Evolutionary conservation across 2,113 vertebrate genomes (phyloP), one percentile per base, ranked within the genome.

Genomic region (Rhinichthys klamathensis): DNA sequence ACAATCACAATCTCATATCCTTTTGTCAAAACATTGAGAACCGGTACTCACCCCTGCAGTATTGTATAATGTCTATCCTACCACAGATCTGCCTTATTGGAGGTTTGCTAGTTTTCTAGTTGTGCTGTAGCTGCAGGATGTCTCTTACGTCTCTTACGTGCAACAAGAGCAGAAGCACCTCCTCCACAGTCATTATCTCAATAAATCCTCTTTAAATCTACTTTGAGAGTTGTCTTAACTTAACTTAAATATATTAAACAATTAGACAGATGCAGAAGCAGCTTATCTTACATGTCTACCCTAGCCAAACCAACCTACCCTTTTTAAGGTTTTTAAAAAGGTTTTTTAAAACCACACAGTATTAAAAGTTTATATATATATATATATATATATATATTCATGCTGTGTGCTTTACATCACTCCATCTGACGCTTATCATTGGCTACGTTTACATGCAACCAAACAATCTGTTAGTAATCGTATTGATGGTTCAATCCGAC

Each of bases 191-290:
- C 46, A 54, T 23, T 38, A 70, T 70, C 18, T 38, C 67, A 35
- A 10, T 15, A 75, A 75, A 75, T 30, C 46, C 73, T 75, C 73
- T 75, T 76, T 54, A 54, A 49, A 54, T 54, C 25, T 49, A 76
- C 73, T 76, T 49, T 27, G 73, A 76, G 73, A 76, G 38, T 32
- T 54, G 46, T 27, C 15, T 15, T 9, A 76, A 76, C 15, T 15
- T 9, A 76, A 76, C 73, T 51, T 76, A 76, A 76, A 76, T 54
- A 76, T 54, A 54, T 76, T 76, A 76, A 32, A 32, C 46, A 54
- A 76, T 76, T 76, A 76, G 73, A 76, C 73, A 54, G 73, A 54
- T 54, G 46, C 46, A 27, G 15, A 16, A 76, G 25, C n/a, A 51
- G 46, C 41, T 54, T 10, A 30, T 54, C 25, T 69, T 27, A 32